These are phyloP conservation scores for Pangasius krempfi DNA, from an alignment of 2,797 vertebrate species.

Conservation along the genomic window DNA sequence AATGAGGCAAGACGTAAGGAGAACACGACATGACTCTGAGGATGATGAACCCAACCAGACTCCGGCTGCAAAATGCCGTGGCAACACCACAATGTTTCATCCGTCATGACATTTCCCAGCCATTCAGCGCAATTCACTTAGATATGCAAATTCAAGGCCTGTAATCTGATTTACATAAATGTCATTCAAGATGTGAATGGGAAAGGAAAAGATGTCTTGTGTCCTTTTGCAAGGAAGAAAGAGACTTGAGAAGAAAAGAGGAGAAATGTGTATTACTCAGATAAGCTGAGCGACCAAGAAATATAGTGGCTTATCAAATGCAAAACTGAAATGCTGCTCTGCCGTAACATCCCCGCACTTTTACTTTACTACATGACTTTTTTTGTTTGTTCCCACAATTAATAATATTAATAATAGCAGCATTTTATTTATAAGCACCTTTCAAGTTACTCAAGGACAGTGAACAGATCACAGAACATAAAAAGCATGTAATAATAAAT, in stretches of 20 bases:
- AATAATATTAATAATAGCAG: not conserved
- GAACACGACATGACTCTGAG: slow-evolving; percentile 47
- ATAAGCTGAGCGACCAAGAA: slow-evolving; percentile 47
- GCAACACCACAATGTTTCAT: slow-evolving; percentile 67
- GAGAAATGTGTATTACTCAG: slow-evolving; percentile 57
- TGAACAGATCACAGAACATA: not conserved
- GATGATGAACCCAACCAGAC: slow-evolving; percentile 74
- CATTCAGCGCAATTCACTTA: slow-evolving; percentile 74
- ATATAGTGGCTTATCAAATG: slow-evolving; percentile 19
- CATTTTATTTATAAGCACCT: not conserved
- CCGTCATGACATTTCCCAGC: slow-evolving; percentile 78
- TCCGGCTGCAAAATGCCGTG: slow-evolving; percentile 71
- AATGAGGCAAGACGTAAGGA: slow-evolving; percentile 41
- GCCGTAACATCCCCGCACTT: not conserved
- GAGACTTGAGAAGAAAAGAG: slow-evolving; percentile 41
- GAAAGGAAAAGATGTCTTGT: slow-evolving; percentile 58
- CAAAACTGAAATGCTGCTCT: not conserved
- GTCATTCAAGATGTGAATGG: slow-evolving; percentile 73
- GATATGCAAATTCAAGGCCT: slow-evolving; percentile 73
- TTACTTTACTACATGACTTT: not conserved
- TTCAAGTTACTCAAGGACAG: not conserved
- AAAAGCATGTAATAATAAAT: not conserved
- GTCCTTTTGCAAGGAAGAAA: slow-evolving; percentile 58
- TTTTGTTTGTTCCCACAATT: not conserved
- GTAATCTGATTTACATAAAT: slow-evolving; percentile 80